A percentile compares a stretch with the other conserved stretches of the same genome.
These are phyloP conservation scores for Nematolebias whitei DNA, from an alignment of 2,113 vertebrate genomes.

Conservation along the genomic window DNA sequence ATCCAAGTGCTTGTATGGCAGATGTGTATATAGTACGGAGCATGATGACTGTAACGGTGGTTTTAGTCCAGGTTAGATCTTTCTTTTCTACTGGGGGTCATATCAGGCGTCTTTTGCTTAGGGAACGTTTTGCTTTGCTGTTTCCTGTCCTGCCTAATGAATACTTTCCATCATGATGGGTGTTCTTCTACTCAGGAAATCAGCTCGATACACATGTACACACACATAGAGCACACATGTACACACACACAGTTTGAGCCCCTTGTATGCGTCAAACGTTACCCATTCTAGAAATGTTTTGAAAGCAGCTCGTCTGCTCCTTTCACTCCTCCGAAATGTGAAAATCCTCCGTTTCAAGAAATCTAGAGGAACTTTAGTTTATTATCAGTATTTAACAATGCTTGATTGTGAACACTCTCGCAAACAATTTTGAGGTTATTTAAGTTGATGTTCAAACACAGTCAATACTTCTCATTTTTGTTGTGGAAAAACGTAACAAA, in stretches of 20 bases:
- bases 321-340: conserved; percentile 72
- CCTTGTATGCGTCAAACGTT: conserved; percentile 68
- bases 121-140: conserved; percentile 76
- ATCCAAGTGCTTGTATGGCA: conserved; percentile 84
- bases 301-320: conserved; percentile 33
- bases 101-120: conserved; percentile 72
- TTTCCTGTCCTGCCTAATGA: conserved; percentile 81
- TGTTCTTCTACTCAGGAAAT: conserved; percentile 83
- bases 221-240: conserved; percentile 29
- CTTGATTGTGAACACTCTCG: conserved; percentile 47
- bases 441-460: conserved; percentile 30
- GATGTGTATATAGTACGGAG: conserved; percentile 84
- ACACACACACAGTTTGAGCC: conserved; percentile 38
- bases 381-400: conserved; percentile 72
- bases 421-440: conserved; percentile 46
- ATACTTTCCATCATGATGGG: conserved; percentile 61
- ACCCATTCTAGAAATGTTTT: conserved; percentile 33
- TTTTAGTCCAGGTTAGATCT: conserved; percentile 78
- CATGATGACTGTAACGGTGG: conserved; percentile 83
- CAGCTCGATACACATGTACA: conserved; percentile 56
- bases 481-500: background rate
- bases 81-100: conserved; percentile 67
- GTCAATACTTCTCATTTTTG: background rate
- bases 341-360: conserved; percentile 42
- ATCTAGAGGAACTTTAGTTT: conserved; percentile 35